A percentile compares a stretch with the other conserved stretches of the same genome.
Conservation (phyloP, 2,797 vertebrate species). For the Liasis olivaceus region DNA sequence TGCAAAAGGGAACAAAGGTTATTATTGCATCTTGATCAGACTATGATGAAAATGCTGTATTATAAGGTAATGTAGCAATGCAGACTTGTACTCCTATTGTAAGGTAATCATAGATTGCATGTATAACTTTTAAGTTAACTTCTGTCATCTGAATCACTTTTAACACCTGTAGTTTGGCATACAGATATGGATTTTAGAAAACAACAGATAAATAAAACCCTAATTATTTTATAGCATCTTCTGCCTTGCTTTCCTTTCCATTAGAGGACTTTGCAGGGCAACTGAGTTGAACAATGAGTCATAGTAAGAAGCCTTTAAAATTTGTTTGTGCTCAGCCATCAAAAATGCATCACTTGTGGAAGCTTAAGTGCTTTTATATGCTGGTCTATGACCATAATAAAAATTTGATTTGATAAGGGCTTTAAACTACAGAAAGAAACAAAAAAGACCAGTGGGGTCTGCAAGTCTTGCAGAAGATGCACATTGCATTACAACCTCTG, state of each 20-base stretch:
- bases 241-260: neutral
- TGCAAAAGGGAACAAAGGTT: neutral
- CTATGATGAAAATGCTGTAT: neutral
- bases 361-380: neutral
- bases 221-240: neutral
- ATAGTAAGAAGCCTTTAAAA: neutral
- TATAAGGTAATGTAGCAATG: neutral
- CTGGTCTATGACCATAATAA: neutral
- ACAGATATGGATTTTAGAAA: neutral
- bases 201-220: neutral
- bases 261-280: neutral
- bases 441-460: neutral
- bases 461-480: neutral
- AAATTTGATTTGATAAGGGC: neutral
- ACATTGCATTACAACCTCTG: neutral
- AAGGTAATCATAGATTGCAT: neutral
- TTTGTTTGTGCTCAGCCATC: neutral
- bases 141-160: neutral
- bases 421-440: neutral
- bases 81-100: neutral
- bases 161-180: neutral
- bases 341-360: neutral
- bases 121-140: neutral
- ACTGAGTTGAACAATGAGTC: neutral
- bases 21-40: neutral